Conservation (phyloP, 1,140 invertebrate species). For the Drosophila rhopaloa region DNA sequence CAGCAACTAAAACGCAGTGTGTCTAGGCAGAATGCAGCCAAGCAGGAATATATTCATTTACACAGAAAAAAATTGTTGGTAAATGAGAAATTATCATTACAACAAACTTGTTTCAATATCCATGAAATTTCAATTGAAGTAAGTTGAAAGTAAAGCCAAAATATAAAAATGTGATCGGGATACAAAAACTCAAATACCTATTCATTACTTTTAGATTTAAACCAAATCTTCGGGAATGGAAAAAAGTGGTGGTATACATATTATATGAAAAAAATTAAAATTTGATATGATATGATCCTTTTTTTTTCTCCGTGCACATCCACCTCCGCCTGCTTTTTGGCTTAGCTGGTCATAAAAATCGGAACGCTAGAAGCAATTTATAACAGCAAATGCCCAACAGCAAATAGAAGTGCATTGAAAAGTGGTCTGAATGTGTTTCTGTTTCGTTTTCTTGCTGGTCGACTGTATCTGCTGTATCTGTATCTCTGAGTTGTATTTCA, state of each 20-base stretch:
- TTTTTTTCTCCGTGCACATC: constrained; percentile 1
- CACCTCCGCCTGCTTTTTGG: constrained; percentile 4
- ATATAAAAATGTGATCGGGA: too few relatives aligned
- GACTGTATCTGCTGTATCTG: constrained; percentile 18
- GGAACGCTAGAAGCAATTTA: constrained; percentile 77
- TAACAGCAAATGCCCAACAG: constrained; percentile 65
- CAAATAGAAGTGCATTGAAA: constrained; percentile 67
- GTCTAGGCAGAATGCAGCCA: constrained; percentile 35
- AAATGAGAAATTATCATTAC: neutral
- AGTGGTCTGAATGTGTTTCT: constrained; percentile 50
- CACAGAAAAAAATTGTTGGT: neutral
- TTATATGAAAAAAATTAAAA: too few relatives aligned
- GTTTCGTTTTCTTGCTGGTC: constrained; percentile 13
- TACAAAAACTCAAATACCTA: too few relatives aligned
- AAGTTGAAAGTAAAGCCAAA: too few relatives aligned
- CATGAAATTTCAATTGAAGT: neutral
- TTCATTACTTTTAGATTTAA: too few relatives aligned
- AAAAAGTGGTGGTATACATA: too few relatives aligned
- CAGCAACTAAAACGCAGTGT: constrained; percentile 54
- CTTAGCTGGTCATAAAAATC: constrained; percentile 58
- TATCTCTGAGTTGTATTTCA: constrained; percentile 66
- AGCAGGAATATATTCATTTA: constrained; percentile 25
- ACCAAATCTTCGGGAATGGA: too few relatives aligned
- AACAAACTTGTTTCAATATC: neutral
- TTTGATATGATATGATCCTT: too few relatives aligned